Base-by-base conservation (phyloP, 2,113 vertebrate species). In the Aspiorhynchus laticeps region DNA sequence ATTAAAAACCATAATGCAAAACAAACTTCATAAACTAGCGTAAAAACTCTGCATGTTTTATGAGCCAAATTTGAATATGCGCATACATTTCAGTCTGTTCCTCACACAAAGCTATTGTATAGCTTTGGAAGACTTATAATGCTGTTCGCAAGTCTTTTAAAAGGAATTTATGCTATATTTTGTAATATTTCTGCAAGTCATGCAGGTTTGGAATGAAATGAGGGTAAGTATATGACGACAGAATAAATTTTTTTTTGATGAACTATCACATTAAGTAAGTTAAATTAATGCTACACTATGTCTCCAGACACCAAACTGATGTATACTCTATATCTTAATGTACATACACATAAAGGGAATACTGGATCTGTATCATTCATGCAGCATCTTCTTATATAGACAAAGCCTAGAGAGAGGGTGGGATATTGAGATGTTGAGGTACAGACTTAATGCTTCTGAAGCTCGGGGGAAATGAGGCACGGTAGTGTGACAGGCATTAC, bases 331-430 rank as follows among this genome's bases (percentile, higher is more conserved):
- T 21, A 41, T 74, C 21, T 41, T 24, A 41, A 41, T 38, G 69
- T n/a, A 41, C 15, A 46, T 56, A 80, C 51, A 33, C n/a, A 48
- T 28, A 12, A 15, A 43, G 33, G 76, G 41, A 87, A 89, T 90
- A 73, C 43, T 77, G 75, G 26, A 77, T 53, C 86, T 94, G 74
- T 86, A 94, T 94, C 91, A 93, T 94, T 93, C 48, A 93, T 92
- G 71, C 4, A 12, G 61, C 28, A 33, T 28, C 61, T 69, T 63
- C 63, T 61, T 46, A 21, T 48, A 26, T 41, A 78, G 67, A 59
- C 77, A 87, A 65, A 84, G 31, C 51, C 11, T 11, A 38, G 8
- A 53, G 21, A 74, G 46, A 73, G 26, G 7, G 69, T 17, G 69
- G 51, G 11, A 43, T 61, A 73, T 67, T 46, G 38, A 84, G 36